A percentile compares a stretch with the other conserved stretches of the same genome.
Conservation (phyloP, 1,140 invertebrate species). For the Andricus grossulariae region DNA sequence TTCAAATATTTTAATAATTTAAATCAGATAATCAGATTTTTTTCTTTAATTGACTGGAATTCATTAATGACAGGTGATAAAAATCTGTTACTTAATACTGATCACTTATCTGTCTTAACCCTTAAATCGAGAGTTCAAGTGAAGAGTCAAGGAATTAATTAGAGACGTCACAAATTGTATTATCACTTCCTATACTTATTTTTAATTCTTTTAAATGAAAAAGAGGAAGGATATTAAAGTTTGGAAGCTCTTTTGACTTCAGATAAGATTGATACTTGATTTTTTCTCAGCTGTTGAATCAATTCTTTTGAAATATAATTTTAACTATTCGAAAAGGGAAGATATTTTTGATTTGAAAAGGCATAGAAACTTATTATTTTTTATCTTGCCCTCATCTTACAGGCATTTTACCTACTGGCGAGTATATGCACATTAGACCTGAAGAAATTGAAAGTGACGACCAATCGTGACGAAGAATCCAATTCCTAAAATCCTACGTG, state of each 20-base stretch:
- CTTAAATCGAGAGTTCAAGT: not conserved
- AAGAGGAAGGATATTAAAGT: too few species aligned
- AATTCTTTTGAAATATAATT: too few species aligned
- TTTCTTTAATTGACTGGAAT: too few species aligned
- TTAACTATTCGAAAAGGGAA: too few species aligned
- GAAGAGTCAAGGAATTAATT: slow-evolving; percentile 1
- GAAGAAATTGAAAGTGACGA: slow-evolving; percentile 45
- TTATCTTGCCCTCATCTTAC: slow-evolving; percentile 38
- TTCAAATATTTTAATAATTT: too few species aligned
- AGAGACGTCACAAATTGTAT: slow-evolving; percentile 10
- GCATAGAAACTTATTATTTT: slow-evolving; percentile 32
- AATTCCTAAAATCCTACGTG: slow-evolving; percentile 13
- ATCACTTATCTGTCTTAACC: not conserved
- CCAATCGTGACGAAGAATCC: slow-evolving; percentile 26
- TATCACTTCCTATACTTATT: not conserved
- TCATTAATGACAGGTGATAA: too few species aligned
- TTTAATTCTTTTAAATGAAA: not conserved
- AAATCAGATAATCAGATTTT: too few species aligned
- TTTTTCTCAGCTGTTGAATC: too few species aligned
- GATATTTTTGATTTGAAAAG: not conserved
- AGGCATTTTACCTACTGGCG: slow-evolving; percentile 66
- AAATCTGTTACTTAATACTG: too few species aligned
- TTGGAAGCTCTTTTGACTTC: too few species aligned
- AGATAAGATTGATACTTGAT: too few species aligned
- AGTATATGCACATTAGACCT: slow-evolving; percentile 61